Conservation (phyloP, 2,888 invertebrate genomes). For the Periphyllus acericola region DNA sequence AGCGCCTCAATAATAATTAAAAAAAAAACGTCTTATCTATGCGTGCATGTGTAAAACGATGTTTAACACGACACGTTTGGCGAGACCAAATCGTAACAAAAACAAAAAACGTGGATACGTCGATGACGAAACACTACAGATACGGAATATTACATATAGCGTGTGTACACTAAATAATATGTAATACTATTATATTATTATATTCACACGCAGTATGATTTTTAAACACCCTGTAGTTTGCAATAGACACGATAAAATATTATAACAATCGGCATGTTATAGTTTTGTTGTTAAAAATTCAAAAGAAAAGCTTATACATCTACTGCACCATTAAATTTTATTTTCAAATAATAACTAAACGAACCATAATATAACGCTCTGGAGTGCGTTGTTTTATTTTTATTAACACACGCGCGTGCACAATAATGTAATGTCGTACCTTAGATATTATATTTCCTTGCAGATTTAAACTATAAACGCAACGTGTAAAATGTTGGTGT, state of each 20-base stretch:
- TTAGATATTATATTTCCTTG: too few relatives aligned
- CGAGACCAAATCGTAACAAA: background rate
- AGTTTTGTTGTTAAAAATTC: background rate
- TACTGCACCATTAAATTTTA: too few relatives aligned
- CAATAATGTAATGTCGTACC: too few relatives aligned
- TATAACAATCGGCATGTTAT: background rate
- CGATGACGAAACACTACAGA: background rate
- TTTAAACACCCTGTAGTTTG: background rate
- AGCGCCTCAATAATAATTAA: background rate
- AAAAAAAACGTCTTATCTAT: background rate
- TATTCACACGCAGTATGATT: background rate
- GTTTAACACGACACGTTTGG: background rate
- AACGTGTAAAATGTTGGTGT: too few relatives aligned
- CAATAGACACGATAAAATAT: background rate
- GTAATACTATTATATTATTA: background rate
- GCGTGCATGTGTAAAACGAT: background rate
- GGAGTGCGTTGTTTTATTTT: background rate
- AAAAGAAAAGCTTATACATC: background rate
- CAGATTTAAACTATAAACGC: too few relatives aligned
- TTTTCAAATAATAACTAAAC: background rate
- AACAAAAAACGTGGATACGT: background rate
- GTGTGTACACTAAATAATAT: background rate
- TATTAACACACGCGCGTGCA: too few relatives aligned
- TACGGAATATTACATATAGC: background rate
- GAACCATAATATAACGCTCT: background rate